A percentile compares a stretch with the other conserved stretches of the same genome.
Evolutionary conservation across 2,797 vertebrate species (phyloP).

Genomic region (Melanotaenia boesemani): DNA sequence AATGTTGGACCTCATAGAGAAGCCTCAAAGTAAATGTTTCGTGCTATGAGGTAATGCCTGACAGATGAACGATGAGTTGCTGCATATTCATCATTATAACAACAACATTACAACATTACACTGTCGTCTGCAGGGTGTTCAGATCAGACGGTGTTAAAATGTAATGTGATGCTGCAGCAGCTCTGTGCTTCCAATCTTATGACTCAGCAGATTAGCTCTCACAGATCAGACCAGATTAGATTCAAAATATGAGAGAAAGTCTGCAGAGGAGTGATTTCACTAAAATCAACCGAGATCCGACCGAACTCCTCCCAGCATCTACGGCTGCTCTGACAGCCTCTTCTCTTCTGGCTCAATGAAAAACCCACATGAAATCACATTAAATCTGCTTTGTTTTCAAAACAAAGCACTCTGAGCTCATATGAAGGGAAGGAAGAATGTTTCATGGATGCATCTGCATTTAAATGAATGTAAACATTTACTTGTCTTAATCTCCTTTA

Average conservation of each 20-base stretch:
- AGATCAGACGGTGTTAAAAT: not conserved
- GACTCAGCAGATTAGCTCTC: slow-evolving; percentile 15
- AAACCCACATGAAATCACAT: not conserved
- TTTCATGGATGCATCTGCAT: too few species aligned
- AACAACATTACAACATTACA: not conserved
- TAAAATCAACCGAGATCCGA: not conserved
- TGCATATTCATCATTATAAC: slow-evolving; percentile 30
- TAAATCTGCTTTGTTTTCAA: too few species aligned
- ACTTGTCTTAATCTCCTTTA: too few species aligned
- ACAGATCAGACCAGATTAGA: not conserved
- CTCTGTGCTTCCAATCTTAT: not conserved
- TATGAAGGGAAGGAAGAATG: too few species aligned
- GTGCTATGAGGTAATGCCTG: not conserved
- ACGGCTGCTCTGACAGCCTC: not conserved
- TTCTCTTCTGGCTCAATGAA: too few species aligned
- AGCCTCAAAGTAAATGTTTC: not conserved
- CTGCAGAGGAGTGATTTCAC: not conserved
- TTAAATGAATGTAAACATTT: too few species aligned
- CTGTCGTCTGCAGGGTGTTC: not conserved
- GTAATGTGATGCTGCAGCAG: slow-evolving; percentile 6
- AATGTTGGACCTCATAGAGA: not conserved
- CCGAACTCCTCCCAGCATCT: not conserved
- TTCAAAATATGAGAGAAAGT: slow-evolving; percentile 23
- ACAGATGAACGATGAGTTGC: not conserved
- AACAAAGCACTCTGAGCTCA: too few species aligned